phyloP scores from a whole-genome alignment of 2,113 vertebrate species.

The Lepus timidus region DNA sequence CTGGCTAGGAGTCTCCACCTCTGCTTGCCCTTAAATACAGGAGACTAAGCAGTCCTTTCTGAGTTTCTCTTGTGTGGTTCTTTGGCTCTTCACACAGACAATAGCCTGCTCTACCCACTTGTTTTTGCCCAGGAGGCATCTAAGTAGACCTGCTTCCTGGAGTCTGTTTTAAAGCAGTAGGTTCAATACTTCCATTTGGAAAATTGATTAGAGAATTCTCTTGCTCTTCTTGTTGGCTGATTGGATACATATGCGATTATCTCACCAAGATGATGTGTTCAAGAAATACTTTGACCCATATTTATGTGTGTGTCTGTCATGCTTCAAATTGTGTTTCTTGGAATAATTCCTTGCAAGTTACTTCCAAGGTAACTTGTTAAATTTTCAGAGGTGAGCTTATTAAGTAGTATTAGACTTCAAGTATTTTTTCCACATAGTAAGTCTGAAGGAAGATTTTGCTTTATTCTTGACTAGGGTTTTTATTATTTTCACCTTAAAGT shows the following conservation, averaged over 20 bases:
- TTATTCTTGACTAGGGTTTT: neutral
- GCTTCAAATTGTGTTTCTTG: conserved; percentile 32
- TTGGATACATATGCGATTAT: neutral
- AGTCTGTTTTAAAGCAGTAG: neutral
- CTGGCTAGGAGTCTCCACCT: neutral
- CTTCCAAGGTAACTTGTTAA: neutral
- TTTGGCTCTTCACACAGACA: neutral
- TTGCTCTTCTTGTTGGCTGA: neutral
- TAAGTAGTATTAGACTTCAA: neutral
- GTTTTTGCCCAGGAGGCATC: neutral
- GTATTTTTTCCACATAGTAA: neutral
- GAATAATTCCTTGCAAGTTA: neutral
- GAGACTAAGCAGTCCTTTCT: neutral
- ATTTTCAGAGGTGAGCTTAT: conserved; percentile 11
- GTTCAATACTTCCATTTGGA: neutral
- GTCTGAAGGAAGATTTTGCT: neutral
- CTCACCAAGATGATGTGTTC: neutral
- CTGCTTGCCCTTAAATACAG: neutral
- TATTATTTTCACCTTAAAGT: conserved; percentile 39
- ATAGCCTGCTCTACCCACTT: neutral
- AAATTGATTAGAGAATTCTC: conserved; percentile 23
- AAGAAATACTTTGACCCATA: conserved; percentile 36
- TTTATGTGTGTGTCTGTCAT: neutral
- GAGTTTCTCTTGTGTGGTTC: neutral
- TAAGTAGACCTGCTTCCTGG: neutral